phyloP scores from a whole-genome alignment of 2,113 vertebrate species.

The Propithecus coquereli region DNA sequence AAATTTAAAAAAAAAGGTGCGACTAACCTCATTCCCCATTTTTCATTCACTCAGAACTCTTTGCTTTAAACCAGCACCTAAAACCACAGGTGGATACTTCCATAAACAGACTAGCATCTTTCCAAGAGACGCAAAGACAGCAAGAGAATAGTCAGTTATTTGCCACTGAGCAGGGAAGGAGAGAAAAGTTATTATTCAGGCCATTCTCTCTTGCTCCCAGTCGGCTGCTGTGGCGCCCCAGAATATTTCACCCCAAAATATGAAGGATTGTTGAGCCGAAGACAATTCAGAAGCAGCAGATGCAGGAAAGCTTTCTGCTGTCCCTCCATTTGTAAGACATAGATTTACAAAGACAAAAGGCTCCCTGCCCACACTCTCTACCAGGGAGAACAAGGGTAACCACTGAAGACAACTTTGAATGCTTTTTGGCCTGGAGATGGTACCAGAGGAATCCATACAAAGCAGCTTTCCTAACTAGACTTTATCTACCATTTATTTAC shows the following conservation, averaged over 20 bases:
- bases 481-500: neutral
- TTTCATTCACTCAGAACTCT: neutral
- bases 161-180: neutral
- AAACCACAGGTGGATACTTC: neutral
- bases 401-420: neutral
- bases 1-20: neutral
- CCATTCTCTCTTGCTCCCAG: neutral
- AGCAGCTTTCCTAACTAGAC: neutral
- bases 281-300: neutral
- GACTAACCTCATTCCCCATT: neutral
- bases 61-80: neutral
- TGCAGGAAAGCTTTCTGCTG: neutral
- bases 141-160: neutral
- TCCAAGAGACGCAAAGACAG: neutral
- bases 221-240: neutral
- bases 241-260: neutral
- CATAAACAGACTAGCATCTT: neutral
- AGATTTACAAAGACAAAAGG: neutral
- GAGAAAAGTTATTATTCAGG: neutral
- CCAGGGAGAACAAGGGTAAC: neutral
- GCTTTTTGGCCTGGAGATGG: neutral
- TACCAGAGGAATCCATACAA: neutral
- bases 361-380: neutral
- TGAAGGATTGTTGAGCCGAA: neutral
- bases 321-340: neutral